A percentile compares a stretch with the other conserved stretches of the same genome.
Evolutionary conservation across 2,888 invertebrate genomes (phyloP).

Genomic region (Mesodorylaimus sp.): DNA sequence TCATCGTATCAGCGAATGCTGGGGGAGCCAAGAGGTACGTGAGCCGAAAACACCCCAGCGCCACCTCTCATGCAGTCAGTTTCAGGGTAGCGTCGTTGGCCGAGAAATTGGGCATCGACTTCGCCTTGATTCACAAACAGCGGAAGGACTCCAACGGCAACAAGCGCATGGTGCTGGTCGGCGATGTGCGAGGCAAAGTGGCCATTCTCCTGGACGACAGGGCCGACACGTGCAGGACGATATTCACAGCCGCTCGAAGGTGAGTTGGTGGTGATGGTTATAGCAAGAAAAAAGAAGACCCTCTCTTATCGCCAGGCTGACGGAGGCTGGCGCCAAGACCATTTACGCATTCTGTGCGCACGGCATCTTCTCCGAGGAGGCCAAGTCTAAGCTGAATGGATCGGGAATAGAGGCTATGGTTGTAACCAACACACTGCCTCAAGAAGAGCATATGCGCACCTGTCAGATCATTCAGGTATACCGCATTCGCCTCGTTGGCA

Average conservation of each 20-base stretch:
- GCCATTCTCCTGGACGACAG: slow-evolving; percentile 89
- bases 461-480: slow-evolving; percentile 62
- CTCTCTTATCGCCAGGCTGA: slow-evolving; percentile 38
- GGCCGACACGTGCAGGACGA: slow-evolving; percentile 89
- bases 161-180: slow-evolving; percentile 83
- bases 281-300: slow-evolving; percentile 1
- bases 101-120: slow-evolving; percentile 75
- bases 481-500: neutral
- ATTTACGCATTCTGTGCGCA: slow-evolving; percentile 84
- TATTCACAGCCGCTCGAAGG: slow-evolving; percentile 82
- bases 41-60: neutral
- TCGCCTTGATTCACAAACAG: slow-evolving; percentile 87
- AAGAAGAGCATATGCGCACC: slow-evolving; percentile 76
- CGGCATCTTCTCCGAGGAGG: slow-evolving; percentile 85
- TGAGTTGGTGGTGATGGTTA: slow-evolving; percentile 18
- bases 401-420: slow-evolving; percentile 84
- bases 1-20: slow-evolving; percentile 85
- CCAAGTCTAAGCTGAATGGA: slow-evolving; percentile 74
- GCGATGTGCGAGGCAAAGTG: slow-evolving; percentile 68
- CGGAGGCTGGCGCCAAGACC: slow-evolving; percentile 46
- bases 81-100: slow-evolving; percentile 66
- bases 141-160: slow-evolving; percentile 87
- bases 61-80: slow-evolving; percentile 3
- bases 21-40: slow-evolving; percentile 68
- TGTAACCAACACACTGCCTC: slow-evolving; percentile 87